These are phyloP conservation scores for Formica aserva DNA, from an alignment of 2,888 invertebrate genomes.

Conservation along the genomic window DNA sequence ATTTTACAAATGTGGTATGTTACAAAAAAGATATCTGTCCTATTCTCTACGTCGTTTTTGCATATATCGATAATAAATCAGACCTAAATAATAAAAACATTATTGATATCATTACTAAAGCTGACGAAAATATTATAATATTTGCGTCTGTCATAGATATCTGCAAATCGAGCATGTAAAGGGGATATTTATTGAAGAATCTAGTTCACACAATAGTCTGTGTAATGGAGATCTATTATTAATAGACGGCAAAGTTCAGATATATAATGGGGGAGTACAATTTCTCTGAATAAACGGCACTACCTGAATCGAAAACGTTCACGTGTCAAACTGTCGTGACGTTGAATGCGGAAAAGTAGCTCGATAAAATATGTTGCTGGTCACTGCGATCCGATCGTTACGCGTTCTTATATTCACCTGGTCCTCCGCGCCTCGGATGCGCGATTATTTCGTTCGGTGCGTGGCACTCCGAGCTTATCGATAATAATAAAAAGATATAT, in stretches of 20 bases:
- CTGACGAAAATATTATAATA: neutral
- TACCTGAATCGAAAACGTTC: neutral
- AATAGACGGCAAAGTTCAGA: neutral
- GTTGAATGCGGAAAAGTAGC: conserved; percentile 2
- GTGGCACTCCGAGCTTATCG: neutral
- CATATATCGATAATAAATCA: neutral
- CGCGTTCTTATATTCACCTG: neutral
- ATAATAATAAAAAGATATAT: neutral
- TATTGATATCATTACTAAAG: neutral
- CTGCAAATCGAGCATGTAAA: neutral
- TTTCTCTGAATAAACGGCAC: neutral
- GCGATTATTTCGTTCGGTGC: too few relatives aligned
- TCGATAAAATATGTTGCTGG: neutral
- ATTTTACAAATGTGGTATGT: neutral
- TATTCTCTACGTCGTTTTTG: neutral
- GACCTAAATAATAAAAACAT: neutral
- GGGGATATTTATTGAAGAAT: neutral
- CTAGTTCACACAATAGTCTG: neutral
- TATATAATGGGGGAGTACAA: neutral
- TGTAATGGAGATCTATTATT: conserved; percentile 16
- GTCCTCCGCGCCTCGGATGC: neutral
- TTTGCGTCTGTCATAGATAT: neutral
- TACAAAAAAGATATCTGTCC: neutral
- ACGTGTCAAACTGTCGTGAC: neutral
- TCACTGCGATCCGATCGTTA: conserved; percentile 16